phyloP scores from a whole-genome alignment of 2,888 invertebrate genomes.

The Polymixis flavicincta region DNA sequence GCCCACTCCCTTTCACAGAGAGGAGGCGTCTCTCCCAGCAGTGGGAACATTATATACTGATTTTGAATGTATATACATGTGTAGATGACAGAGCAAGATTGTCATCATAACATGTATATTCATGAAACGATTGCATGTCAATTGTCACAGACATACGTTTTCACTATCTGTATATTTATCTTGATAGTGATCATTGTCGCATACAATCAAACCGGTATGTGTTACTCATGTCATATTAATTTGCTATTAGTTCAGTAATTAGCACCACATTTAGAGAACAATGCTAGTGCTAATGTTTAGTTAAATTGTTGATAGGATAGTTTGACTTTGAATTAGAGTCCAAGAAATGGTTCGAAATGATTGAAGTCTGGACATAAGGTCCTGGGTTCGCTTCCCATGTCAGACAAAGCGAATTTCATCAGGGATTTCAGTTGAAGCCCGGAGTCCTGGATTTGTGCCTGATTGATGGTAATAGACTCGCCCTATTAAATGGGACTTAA shows the following conservation, averaged over 20 bases:
- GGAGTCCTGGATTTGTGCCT: too few relatives aligned
- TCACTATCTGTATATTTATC: background rate
- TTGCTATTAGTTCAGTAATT: conserved; percentile 40
- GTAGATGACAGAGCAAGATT: background rate
- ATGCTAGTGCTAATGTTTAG: conserved; percentile 19
- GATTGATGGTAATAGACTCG: too few relatives aligned
- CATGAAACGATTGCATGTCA: background rate
- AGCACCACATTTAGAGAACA: background rate
- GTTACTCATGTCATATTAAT: conserved; percentile 36
- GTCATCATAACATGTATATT: conserved; percentile 3
- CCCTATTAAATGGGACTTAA: too few relatives aligned
- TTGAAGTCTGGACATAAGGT: too few relatives aligned
- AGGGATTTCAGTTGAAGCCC: too few relatives aligned
- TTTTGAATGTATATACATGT: too few relatives aligned
- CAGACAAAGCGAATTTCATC: too few relatives aligned
- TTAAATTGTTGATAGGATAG: background rate
- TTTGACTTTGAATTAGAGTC: too few relatives aligned
- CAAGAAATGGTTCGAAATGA: background rate
- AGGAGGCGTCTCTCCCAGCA: too few relatives aligned
- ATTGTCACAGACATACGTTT: conserved; percentile 15
- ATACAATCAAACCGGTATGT: background rate
- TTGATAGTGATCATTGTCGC: conserved; percentile 20
- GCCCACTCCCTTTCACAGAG: too few relatives aligned
- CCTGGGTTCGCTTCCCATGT: too few relatives aligned
- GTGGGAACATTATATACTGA: too few relatives aligned